Base-by-base conservation (phyloP, 2,113 vertebrate genomes). In the Neolamprologus caudopunctatus region DNA sequence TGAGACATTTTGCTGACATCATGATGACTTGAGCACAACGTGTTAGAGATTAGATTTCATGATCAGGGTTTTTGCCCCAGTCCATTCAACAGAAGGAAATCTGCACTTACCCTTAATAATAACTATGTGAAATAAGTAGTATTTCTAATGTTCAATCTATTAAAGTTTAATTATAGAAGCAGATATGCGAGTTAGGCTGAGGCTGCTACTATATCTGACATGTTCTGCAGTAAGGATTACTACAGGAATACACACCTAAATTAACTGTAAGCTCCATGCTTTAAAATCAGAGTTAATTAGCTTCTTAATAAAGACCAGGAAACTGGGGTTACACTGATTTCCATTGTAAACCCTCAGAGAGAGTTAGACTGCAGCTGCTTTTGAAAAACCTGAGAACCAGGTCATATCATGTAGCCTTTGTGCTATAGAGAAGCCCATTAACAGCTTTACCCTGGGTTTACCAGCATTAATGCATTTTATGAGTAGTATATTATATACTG, bases 361-460 rank as follows among this genome's bases (percentile, higher is more conserved):
- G 26, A 2, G 71, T 17, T n/a, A 26, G 42, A 78, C 14, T 50
- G 26, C 42, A 50, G 71, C 42, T 50, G 71, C 16, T 33, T 78
- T 66, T 19, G 11, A 37, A 40, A 81, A 81, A 81, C 31, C 33
- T 11, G 9, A 50, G 16, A 91, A 68, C 9, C 57, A 47, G 87
- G 79, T 86, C 82, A 81, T 37, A 61, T 68, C 7, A 0, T 33
- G 16, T 28, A 4, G 4, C 53, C 55, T 83, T 85, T 37, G 42
- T 75, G 21, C 66, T 9, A 63, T 47, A 47, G 7, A 63, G 81
- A 90, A 92, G 55, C 87, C 84, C 24, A 80, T 82, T 61, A 88
- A 81, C 84, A 75, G 83, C 83, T 91, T 90, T 91, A 80, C 40
- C 14, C 19, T n/a, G 2, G 87, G 71, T 87, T 79, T 79, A 79